phyloP scores from a whole-genome alignment of 1,140 invertebrate species.

The Antheraea pernyi region DNA sequence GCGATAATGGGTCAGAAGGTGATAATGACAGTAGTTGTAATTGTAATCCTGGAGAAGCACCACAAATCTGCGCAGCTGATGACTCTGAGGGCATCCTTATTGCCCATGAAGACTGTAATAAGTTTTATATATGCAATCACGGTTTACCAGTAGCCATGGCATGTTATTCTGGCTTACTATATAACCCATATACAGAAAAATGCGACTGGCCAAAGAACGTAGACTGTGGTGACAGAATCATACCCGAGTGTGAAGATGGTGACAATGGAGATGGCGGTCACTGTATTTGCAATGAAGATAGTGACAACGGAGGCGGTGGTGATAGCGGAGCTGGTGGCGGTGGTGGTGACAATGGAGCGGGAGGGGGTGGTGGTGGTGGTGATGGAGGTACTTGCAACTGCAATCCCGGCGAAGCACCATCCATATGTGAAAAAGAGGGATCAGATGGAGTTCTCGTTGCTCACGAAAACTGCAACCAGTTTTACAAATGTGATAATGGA shows the following conservation, averaged over 20 bases:
- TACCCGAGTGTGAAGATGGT: conserved; percentile 1
- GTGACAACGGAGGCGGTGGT: too few species aligned
- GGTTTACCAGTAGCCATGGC: conserved; percentile 47
- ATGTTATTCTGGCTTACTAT: conserved; percentile 70
- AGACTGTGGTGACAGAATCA: conserved; percentile 30
- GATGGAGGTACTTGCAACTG: neutral
- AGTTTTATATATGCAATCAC: conserved; percentile 42
- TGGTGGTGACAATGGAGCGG: neutral
- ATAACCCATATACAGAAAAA: conserved; percentile 78
- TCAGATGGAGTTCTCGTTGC: conserved; percentile 34
- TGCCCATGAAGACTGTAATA: conserved; percentile 45
- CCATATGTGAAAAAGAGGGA: conserved; percentile 12
- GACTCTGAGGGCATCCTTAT: conserved; percentile 37
- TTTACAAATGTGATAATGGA: conserved; percentile 17
- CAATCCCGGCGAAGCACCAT: too few species aligned
- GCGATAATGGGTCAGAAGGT: neutral
- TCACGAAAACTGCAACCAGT: conserved; percentile 38
- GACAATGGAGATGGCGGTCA: conserved; percentile 11
- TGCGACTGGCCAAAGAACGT: conserved; percentile 82
- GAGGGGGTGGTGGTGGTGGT: neutral
- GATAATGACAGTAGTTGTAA: conserved; percentile 18
- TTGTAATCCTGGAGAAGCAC: conserved; percentile 31
- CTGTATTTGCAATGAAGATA: neutral
- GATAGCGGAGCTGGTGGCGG: neutral
- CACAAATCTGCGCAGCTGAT: conserved; percentile 25